Conservation (phyloP, 2,797 vertebrate species). For the Vespertilio murinus region DNA sequence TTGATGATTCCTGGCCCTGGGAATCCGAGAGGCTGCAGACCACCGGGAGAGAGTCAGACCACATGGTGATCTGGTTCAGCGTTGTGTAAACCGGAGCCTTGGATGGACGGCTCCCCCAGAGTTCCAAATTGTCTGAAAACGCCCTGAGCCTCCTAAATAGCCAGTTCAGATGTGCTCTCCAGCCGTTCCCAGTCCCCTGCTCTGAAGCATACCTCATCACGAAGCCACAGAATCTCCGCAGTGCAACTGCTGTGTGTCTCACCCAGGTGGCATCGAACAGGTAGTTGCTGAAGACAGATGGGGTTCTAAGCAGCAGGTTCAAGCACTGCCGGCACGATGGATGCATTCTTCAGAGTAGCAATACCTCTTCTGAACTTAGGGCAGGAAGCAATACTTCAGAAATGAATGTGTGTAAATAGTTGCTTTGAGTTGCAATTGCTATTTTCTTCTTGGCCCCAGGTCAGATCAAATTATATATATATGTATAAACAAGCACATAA, state of each 20-base stretch:
- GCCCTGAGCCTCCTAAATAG: not conserved
- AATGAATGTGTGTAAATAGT: slow-evolving; percentile 65
- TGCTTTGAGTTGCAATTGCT: slow-evolving; percentile 44
- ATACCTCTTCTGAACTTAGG: slow-evolving; percentile 56
- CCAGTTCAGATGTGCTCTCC: not conserved
- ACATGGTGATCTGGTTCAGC: not conserved
- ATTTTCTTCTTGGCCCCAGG: slow-evolving; percentile 47
- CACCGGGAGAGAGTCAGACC: not conserved
- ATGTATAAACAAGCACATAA: slow-evolving; percentile 63
- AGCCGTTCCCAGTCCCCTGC: not conserved
- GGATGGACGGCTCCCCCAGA: not conserved
- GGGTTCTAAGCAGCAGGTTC: not conserved
- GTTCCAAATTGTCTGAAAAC: slow-evolving; percentile 23
- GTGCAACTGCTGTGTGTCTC: not conserved
- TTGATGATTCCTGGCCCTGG: not conserved
- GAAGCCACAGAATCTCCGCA: not conserved
- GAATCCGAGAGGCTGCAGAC: not conserved
- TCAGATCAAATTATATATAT: slow-evolving; percentile 50
- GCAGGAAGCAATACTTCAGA: slow-evolving; percentile 37
- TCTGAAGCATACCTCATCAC: slow-evolving; percentile 55
- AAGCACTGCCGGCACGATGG: not conserved
- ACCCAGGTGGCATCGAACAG: slow-evolving; percentile 6
- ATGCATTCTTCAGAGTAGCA: slow-evolving; percentile 6
- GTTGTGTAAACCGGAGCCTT: not conserved
- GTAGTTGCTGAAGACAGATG: not conserved